A percentile compares a stretch with the other conserved stretches of the same genome.
These are phyloP conservation scores for Tiliacea aurago DNA, from an alignment of 2,888 invertebrate species.

Conservation along the genomic window DNA sequence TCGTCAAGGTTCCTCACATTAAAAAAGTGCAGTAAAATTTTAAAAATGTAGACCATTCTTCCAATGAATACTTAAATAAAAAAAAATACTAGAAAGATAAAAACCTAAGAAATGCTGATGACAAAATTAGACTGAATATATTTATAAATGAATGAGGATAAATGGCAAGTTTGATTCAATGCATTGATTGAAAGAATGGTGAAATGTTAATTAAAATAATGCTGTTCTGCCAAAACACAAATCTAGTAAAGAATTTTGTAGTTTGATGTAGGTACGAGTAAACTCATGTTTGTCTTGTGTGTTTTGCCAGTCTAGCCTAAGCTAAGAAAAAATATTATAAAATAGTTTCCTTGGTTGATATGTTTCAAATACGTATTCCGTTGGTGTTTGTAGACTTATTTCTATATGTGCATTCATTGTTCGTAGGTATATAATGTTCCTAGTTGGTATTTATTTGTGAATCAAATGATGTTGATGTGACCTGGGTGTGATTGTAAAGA, in stretches of 20 bases:
- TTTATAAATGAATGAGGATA: slow-evolving; percentile 44
- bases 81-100: slow-evolving; percentile 35
- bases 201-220: slow-evolving; percentile 78
- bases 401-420: slow-evolving; percentile 80
- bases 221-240: slow-evolving; percentile 89
- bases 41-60: slow-evolving; percentile 82
- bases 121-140: slow-evolving; percentile 32
- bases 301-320: slow-evolving; percentile 89
- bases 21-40: slow-evolving; percentile 89
- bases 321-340: slow-evolving; percentile 86
- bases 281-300: slow-evolving; percentile 70
- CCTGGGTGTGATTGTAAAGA: slow-evolving; percentile 87
- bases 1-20: slow-evolving; percentile 86
- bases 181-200: slow-evolving; percentile 80
- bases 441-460: slow-evolving; percentile 75
- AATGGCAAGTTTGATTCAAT: slow-evolving; percentile 33
- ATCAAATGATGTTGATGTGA: slow-evolving; percentile 87
- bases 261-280: slow-evolving; percentile 55
- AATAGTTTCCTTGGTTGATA: slow-evolving; percentile 76
- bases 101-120: slow-evolving; percentile 33
- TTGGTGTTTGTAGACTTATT: slow-evolving; percentile 74
- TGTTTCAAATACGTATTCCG: slow-evolving; percentile 69
- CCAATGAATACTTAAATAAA: slow-evolving; percentile 72
- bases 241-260: slow-evolving; percentile 66
- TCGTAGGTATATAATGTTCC: slow-evolving; percentile 75